Evolutionary conservation across 2,113 vertebrate species (phyloP).

Genomic region (Egretta garzetta): DNA sequence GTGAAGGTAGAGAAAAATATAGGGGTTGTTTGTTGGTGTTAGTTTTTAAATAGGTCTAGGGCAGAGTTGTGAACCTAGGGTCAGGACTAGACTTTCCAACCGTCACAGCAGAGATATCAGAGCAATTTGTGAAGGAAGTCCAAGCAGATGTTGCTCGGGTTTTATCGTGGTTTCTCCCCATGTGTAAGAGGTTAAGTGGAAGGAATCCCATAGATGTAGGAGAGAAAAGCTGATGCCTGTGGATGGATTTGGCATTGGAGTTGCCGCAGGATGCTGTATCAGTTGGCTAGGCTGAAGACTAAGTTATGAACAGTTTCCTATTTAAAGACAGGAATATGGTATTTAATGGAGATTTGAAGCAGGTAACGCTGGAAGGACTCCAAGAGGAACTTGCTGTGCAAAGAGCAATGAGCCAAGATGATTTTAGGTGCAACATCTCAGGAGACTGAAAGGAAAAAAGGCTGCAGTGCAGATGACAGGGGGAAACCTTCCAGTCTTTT

Average conservation of each 20-base stretch:
- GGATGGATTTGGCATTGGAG: neutral
- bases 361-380: neutral
- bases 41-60: neutral
- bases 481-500: neutral
- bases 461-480: neutral
- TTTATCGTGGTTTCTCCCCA: neutral
- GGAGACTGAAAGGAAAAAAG: neutral
- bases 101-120: neutral
- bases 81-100: neutral
- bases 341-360: neutral
- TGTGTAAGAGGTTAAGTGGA: neutral
- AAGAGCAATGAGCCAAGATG: neutral
- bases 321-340: neutral
- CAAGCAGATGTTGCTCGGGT: neutral
- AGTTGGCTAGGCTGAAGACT: neutral
- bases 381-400: neutral
- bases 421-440: neutral
- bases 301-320: neutral
- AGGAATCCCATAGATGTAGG: neutral
- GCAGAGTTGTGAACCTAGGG: neutral
- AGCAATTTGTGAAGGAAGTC: neutral
- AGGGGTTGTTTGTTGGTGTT: fast-evolving
- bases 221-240: neutral
- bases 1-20: neutral
- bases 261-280: neutral